Base-by-base conservation (phyloP, 2,888 invertebrate species). In the Argyresthia albistria region DNA sequence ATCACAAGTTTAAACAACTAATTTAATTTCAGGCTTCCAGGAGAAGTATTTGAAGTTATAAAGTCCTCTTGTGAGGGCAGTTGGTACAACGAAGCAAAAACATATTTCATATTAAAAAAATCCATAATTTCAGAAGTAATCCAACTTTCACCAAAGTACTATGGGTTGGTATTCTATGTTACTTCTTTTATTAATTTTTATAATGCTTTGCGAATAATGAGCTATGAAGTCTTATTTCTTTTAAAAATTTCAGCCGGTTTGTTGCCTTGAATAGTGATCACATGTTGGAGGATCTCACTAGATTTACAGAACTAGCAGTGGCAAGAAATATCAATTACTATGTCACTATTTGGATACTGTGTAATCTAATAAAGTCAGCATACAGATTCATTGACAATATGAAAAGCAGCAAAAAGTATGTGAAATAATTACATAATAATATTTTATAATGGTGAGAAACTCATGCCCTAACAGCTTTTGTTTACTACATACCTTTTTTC, bases 331-430 rank as follows among this genome's bases (percentile, higher is more conserved):
- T 65, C 4, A 66, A 63, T 52, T 76, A 67, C 57, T 75, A 69
- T 56, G 77, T 72, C 56, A 63, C 69, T n/a, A 61, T 80, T 54
- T 58, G 59, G 51, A 64, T 75, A 51, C 57, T 82, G 48, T 76
- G 76, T 65, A 63, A 72, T 16, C 56, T 76, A 12, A 56, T 79
- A n/a, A 61, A 54, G 35, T 64, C 60, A 56, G 64, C 65, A 15
- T 58, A 60, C 56, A 55, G 57, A 43, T 50, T 56, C 15, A 52
- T 71, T 35, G 58, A 63, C 6, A 4, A 4, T 25, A 14, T 10
- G 9, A 60, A 56, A 52, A 55, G 60, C 42, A 48, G 56, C 46
- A 59, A 59, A 52, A 50, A 55, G 37, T 11, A 67, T 66, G 73
- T 76, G 60, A 69, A 25, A 25, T 25, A 4, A 25, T 25, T 25